Conservation (phyloP, 2,113 vertebrate species). For the Beaufortia kweichowensis region DNA sequence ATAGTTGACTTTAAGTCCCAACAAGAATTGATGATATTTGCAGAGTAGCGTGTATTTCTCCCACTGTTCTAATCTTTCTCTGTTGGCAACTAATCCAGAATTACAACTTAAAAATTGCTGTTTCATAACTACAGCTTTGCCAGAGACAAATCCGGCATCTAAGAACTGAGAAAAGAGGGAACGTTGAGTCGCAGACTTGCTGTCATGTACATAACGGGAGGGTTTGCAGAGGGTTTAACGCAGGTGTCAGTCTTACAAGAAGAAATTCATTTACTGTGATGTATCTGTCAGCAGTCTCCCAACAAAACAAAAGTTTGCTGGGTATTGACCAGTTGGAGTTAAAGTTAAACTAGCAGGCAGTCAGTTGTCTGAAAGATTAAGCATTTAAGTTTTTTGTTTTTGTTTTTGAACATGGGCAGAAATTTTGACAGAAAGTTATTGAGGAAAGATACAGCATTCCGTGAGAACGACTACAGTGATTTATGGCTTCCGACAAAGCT, state of each 20-base stretch:
- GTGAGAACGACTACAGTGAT: not conserved
- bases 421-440: not conserved
- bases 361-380: slow-evolving; percentile 30
- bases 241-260: slow-evolving; percentile 44
- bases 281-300: slow-evolving; percentile 56
- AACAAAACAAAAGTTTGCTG: slow-evolving; percentile 55
- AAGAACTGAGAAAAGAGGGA: slow-evolving; percentile 18
- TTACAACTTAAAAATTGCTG: slow-evolving; percentile 24
- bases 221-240: slow-evolving; percentile 44
- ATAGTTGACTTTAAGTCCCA: not conserved
- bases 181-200: slow-evolving; percentile 48
- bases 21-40: slow-evolving; percentile 7
- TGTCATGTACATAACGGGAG: slow-evolving; percentile 27
- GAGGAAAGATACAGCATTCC: not conserved
- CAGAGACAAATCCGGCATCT: slow-evolving; percentile 45
- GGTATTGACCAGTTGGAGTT: slow-evolving; percentile 51
- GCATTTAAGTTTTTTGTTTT: slow-evolving; percentile 41
- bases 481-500: not conserved
- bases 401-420: no score
- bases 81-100: slow-evolving; percentile 41
- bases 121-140: slow-evolving; percentile 46
- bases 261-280: slow-evolving; percentile 56
- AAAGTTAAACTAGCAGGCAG: slow-evolving; percentile 39
- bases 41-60: not conserved
- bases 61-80: not conserved